phyloP scores from a whole-genome alignment of 2,888 invertebrate genomes.

The Perithous albicinctus region DNA sequence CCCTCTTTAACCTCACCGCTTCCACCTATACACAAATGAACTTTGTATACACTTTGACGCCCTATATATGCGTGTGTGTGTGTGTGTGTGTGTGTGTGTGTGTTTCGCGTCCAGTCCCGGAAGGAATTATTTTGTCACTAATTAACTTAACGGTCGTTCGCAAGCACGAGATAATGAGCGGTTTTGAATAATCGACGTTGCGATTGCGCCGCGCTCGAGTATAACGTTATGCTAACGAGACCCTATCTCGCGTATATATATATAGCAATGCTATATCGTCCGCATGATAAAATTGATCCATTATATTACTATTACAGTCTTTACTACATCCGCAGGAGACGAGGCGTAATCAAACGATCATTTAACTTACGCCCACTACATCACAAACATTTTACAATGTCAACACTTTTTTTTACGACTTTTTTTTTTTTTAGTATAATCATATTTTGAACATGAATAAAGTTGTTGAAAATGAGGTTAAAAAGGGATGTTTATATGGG shows the following conservation, averaged over 20 bases:
- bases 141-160: slow-evolving; percentile 59
- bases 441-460: neutral
- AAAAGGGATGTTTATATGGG: neutral
- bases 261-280: slow-evolving; percentile 28
- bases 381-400: neutral
- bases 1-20: neutral
- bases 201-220: slow-evolving; percentile 17
- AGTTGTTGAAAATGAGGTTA: neutral
- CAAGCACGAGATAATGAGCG: slow-evolving; percentile 52
- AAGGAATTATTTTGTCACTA: slow-evolving; percentile 68
- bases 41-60: neutral
- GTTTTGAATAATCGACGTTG: slow-evolving; percentile 55
- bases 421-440: neutral
- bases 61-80: too few species aligned
- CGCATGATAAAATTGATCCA: slow-evolving; percentile 46
- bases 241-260: slow-evolving; percentile 1
- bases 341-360: slow-evolving; percentile 8
- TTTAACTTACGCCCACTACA: neutral
- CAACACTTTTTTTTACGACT: neutral
- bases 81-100: neutral
- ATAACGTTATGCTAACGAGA: slow-evolving; percentile 48
- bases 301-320: slow-evolving; percentile 34
- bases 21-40: neutral
- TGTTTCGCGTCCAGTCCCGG: slow-evolving; percentile 48
- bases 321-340: neutral